Conservation (phyloP, 2,797 vertebrate species). For the Sorex maritimensis region DNA sequence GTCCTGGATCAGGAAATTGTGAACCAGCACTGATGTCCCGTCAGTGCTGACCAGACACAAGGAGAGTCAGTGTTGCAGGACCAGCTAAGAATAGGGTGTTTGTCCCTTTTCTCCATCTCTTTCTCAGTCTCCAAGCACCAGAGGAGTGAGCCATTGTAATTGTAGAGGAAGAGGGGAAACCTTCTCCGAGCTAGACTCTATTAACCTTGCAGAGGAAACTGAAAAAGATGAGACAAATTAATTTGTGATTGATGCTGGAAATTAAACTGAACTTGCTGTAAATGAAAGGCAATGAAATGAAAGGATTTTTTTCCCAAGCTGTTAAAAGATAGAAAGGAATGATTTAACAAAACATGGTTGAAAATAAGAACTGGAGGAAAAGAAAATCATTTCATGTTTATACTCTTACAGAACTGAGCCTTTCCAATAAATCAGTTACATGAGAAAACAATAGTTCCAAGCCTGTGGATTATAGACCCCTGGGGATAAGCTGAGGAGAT, state of each 20-base stretch:
- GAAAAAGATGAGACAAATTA: constrained; percentile 15
- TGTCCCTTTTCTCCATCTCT: neutral
- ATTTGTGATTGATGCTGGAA: constrained; percentile 23
- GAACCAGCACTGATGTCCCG: neutral
- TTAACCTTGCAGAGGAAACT: neutral
- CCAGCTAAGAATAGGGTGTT: neutral
- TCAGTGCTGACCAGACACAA: neutral
- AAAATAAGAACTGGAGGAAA: constrained; percentile 47
- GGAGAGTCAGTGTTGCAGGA: neutral
- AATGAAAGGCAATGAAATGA: constrained; percentile 29
- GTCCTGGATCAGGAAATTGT: neutral
- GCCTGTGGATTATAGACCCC: constrained; percentile 50
- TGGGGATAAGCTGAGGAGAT: constrained; percentile 38
- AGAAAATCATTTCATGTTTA: constrained; percentile 67
- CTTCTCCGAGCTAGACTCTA: neutral
- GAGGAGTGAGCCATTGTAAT: neutral
- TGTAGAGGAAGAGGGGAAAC: neutral
- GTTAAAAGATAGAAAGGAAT: constrained; percentile 17
- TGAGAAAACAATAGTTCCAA: constrained; percentile 67
- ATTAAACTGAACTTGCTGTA: constrained; percentile 43
- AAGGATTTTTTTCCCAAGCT: constrained; percentile 10
- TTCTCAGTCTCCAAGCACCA: neutral
- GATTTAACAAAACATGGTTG: constrained; percentile 37
- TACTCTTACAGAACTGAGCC: constrained; percentile 38
- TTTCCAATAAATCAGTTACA: constrained; percentile 76